These are phyloP conservation scores for Gephyroberyx darwinii DNA, from an alignment of 2,797 vertebrate genomes.

Conservation along the genomic window DNA sequence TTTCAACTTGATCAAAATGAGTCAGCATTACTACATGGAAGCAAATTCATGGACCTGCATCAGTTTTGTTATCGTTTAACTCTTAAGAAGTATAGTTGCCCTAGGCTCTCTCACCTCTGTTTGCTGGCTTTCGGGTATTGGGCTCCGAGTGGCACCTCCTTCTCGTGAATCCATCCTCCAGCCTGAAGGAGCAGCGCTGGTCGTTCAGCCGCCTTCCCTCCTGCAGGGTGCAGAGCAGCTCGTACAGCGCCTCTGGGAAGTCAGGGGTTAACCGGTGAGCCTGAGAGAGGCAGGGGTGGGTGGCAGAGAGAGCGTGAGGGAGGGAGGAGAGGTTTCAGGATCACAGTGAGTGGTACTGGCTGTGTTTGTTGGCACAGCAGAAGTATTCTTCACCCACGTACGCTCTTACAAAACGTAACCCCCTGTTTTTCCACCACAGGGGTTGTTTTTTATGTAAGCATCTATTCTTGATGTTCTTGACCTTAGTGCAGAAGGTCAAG, in stretches of 20 bases:
- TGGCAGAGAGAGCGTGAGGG: conserved; percentile 6
- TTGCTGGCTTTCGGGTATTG: conserved; percentile 70
- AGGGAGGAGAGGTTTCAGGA: conserved; percentile 36
- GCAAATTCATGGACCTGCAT: conserved; percentile 9
- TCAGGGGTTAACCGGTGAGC: conserved; percentile 76
- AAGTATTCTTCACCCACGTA: conserved; percentile 52
- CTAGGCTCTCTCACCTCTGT: conserved; percentile 69
- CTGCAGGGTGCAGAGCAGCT: conserved; percentile 82
- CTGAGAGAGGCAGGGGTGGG: conserved; percentile 60
- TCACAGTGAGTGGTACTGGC: conserved; percentile 41
- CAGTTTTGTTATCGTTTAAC: conserved; percentile 5
- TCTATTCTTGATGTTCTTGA: no score
- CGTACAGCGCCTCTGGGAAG: conserved; percentile 83
- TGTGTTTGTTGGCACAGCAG: conserved; percentile 58
- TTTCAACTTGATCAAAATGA: conserved; percentile 27
- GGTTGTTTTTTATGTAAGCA: conserved; percentile 12
- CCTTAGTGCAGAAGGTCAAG: conserved; percentile 3
- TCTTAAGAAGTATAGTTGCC: neutral
- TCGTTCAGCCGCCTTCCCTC: conserved; percentile 85
- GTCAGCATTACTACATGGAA: conserved; percentile 43
- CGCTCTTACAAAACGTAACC: conserved; percentile 31
- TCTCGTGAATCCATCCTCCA: conserved; percentile 64
- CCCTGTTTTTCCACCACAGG: conserved; percentile 34
- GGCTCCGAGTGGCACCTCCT: conserved; percentile 85
- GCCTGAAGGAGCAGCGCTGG: conserved; percentile 84